Evolutionary conservation across 2,888 invertebrate species (phyloP).

Genomic region (Uropetala carovei): DNA sequence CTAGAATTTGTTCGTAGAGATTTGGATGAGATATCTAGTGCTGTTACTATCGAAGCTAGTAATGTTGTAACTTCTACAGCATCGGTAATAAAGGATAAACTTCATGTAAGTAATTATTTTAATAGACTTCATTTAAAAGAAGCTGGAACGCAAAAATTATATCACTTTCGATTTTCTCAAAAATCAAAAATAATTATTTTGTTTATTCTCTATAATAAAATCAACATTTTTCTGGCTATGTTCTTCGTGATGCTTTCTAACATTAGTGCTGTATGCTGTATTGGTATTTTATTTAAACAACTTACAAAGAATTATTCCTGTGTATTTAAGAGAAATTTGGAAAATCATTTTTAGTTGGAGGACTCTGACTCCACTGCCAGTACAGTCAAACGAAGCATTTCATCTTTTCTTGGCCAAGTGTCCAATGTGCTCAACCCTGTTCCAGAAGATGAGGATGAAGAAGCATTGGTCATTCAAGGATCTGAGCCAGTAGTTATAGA

Average conservation of each 20-base stretch:
- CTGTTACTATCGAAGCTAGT: constrained; percentile 84
- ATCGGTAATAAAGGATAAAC: constrained; percentile 82
- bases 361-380: constrained; percentile 84
- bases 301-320: background rate
- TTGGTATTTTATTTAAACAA: background rate
- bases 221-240: background rate
- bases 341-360: constrained; percentile 78
- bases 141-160: no score
- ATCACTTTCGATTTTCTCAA: no score
- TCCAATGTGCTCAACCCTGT: constrained; percentile 83
- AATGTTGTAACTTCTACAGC: constrained; percentile 82
- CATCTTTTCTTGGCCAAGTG: constrained; percentile 84
- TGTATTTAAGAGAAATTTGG: constrained; percentile 48
- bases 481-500: constrained; percentile 83
- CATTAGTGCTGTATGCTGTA: background rate
- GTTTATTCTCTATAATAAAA: background rate
- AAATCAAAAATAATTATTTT: no score
- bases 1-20: constrained; percentile 87
- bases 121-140: no score
- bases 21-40: constrained; percentile 84
- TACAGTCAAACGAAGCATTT: constrained; percentile 84
- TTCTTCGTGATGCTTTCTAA: background rate
- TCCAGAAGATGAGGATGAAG: constrained; percentile 83
- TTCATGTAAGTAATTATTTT: constrained; percentile 77
- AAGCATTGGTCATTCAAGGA: constrained; percentile 82